Evolutionary conservation across 2,888 invertebrate species (phyloP), one percentile per base, ranked within the genome.

Genomic region (Pardosa pseudoannulata): DNA sequence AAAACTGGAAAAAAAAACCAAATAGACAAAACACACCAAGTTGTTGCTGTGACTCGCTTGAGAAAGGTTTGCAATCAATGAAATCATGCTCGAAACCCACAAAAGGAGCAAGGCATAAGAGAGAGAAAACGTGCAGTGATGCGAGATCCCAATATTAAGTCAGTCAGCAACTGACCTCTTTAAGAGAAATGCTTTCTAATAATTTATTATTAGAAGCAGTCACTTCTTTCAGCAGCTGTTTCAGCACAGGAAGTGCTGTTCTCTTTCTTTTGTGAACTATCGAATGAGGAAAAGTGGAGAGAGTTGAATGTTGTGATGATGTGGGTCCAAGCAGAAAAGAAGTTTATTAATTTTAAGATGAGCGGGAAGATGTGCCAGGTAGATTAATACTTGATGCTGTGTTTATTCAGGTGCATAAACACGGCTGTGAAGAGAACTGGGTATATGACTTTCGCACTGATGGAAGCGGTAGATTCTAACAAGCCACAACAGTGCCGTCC

Each of bases 201-300:
- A 6, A 46, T 46, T 46, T 13, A 16, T 16, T 46, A 2, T 7
- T 46, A 7, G 46, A 46, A 16, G 46, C 46, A 46, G 46, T 46
- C 46, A 46, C 46, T 46, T 46, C 16, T 46, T 46, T 46, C 46
- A 16, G 46, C 46, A 46, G 46, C 46, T 46, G 46, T 46, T 46
- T 46, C 46, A 46, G 46, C 46, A 46, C 7, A 46, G 16, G 46
- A 46, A 16, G 9, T 16, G 46, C 13, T 16, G 16, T 2, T 16
- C 16, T 16, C 16, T 46, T 46, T 16, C 16, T 16, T 46, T 46
- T 46, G 46, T 46, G 46, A 2, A 11, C 36, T n/a, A 36, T 11
- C 46, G 2, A 16, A 7, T 46, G 46, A 46, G 9, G 46, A 16
- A 46, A 46, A 16, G 36, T 36, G 11, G 6, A 36, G 5, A 36